Conservation (phyloP, 2,113 vertebrate species). For the Tauraco erythrolophus region DNA sequence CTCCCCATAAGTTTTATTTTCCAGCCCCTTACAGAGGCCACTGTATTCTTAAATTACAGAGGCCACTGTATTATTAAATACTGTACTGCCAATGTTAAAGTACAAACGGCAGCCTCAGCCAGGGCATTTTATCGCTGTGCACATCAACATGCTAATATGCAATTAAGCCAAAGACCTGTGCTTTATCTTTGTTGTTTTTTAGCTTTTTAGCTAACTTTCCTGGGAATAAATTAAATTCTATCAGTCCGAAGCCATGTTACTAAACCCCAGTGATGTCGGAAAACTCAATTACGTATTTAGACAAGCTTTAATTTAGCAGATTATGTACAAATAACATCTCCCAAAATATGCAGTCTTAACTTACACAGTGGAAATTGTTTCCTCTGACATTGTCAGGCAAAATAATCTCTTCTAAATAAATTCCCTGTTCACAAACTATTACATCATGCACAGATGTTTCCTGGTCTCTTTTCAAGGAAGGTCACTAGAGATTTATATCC, state of each 20-base stretch:
- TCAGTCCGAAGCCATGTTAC: not conserved
- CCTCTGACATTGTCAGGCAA: not conserved
- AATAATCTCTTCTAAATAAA: not conserved
- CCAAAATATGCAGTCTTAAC: not conserved
- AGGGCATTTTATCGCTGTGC: not conserved
- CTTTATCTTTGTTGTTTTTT: not conserved
- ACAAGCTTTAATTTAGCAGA: constrained; percentile 8
- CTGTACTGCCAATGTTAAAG: not conserved
- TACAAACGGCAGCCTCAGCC: not conserved
- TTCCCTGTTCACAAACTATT: not conserved
- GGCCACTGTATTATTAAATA: not conserved
- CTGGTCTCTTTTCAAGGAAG: not conserved
- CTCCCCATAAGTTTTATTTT: no score
- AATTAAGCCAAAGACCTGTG: not conserved
- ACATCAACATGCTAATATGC: not conserved
- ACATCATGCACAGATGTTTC: constrained; percentile 41
- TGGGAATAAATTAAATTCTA: not conserved
- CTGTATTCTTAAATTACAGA: not conserved
- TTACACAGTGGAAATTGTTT: not conserved
- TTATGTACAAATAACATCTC: not conserved
- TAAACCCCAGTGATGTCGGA: not conserved
- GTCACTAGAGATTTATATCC: not conserved
- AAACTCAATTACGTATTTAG: not conserved
- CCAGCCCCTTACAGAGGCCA: not conserved
- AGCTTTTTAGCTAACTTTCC: not conserved